A percentile compares a stretch with the other conserved stretches of the same genome.
Conservation (phyloP, 1,140 invertebrate genomes). For the Drosophila sproati region DNA sequence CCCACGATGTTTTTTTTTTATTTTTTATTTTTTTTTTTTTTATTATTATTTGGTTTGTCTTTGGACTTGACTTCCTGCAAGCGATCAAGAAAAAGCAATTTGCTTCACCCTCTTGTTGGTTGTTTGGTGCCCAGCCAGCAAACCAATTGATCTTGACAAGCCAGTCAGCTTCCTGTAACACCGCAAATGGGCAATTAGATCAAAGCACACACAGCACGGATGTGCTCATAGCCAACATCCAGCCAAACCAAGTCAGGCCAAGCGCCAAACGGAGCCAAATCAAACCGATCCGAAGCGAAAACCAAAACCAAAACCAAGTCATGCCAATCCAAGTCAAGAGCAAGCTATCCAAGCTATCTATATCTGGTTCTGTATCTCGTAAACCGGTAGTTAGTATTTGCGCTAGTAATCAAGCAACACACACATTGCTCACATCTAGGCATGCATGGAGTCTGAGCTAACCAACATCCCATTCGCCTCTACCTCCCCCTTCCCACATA, state of each 20-base stretch:
- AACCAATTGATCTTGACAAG: slow-evolving; percentile 60
- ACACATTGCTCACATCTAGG: slow-evolving; percentile 76
- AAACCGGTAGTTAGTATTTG: slow-evolving; percentile 82
- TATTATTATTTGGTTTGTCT: slow-evolving; percentile 1
- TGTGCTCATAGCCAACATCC: slow-evolving; percentile 29
- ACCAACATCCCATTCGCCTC: slow-evolving; percentile 13
- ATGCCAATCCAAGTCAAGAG: background rate
- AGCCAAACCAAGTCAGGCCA: slow-evolving; percentile 16
- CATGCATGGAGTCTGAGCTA: slow-evolving; percentile 68
- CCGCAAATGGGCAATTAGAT: slow-evolving; percentile 71
- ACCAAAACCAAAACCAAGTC: background rate
- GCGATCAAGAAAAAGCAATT: too few relatives aligned
- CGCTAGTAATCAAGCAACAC: slow-evolving; percentile 82
- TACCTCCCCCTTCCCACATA: background rate
- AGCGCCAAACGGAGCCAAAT: slow-evolving; percentile 3
- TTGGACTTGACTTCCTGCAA: slow-evolving; percentile 38
- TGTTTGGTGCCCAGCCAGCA: too few relatives aligned
- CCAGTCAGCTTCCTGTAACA: slow-evolving; percentile 65
- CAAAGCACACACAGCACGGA: slow-evolving; percentile 46
- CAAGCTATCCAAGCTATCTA: slow-evolving; percentile 18
- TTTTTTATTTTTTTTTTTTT: too few relatives aligned
- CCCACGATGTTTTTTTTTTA: too few relatives aligned
- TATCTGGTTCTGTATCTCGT: slow-evolving; percentile 64
- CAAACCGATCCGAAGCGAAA: slow-evolving; percentile 1
- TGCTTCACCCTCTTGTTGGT: too few relatives aligned